These are phyloP conservation scores for Poeciliopsis retropinna DNA, from an alignment of 2,113 vertebrate species.

Conservation along the genomic window DNA sequence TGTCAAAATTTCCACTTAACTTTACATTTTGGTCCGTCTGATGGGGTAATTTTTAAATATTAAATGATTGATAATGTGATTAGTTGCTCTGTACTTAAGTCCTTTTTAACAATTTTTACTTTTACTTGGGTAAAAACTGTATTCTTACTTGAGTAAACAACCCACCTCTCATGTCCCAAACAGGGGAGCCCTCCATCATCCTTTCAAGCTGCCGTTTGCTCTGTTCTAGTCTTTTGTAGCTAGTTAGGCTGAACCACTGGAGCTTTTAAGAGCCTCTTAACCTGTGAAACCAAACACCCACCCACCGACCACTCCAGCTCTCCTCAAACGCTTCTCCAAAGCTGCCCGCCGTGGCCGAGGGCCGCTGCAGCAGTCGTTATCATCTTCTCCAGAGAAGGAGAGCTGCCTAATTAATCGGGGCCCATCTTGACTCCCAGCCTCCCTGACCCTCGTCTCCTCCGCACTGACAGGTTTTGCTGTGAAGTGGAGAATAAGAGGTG, in stretches of 20 bases:
- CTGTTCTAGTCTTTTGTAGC: slow-evolving; percentile 2
- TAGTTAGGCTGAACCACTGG: slow-evolving; percentile 23
- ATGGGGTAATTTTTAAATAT: too few species aligned
- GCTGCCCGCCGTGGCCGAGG: slow-evolving; percentile 36
- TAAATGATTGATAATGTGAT: too few species aligned
- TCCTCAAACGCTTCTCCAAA: slow-evolving; percentile 56
- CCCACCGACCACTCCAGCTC: slow-evolving; percentile 48
- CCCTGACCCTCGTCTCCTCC: slow-evolving; percentile 43
- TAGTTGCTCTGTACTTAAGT: too few species aligned
- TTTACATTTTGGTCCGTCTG: too few species aligned
- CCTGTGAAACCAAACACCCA: slow-evolving; percentile 50
- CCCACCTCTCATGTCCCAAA: background rate
- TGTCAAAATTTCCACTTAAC: too few species aligned
- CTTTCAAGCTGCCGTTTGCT: background rate
- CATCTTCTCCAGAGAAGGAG: slow-evolving; percentile 73
- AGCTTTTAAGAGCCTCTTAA: slow-evolving; percentile 41
- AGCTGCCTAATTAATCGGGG: slow-evolving; percentile 64
- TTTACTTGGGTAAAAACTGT: too few species aligned
- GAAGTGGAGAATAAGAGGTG: slow-evolving; percentile 34
- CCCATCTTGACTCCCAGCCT: slow-evolving; percentile 67
- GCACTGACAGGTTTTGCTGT: slow-evolving; percentile 41
- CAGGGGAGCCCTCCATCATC: background rate
- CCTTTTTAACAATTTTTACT: too few species aligned
- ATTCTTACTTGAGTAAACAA: too few species aligned
- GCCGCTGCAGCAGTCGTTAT: slow-evolving; percentile 67